phyloP scores from a whole-genome alignment of 2,113 vertebrate species.

The Urocitellus parryii region DNA sequence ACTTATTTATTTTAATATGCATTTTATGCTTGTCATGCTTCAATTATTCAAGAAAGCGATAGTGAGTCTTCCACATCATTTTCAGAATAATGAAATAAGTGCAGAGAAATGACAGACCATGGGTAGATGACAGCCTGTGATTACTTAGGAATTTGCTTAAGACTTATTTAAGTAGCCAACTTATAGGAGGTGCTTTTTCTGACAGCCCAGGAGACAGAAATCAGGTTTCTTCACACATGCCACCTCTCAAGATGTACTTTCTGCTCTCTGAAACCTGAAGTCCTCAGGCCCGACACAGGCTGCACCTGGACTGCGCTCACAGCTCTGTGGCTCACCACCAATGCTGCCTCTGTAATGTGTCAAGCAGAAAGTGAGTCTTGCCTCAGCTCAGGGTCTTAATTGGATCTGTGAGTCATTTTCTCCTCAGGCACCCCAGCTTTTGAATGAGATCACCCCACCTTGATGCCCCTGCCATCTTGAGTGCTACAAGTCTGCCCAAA shows the following conservation, averaged over 20 bases:
- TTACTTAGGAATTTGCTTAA: not conserved
- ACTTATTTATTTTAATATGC: not conserved
- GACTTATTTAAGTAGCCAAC: not conserved
- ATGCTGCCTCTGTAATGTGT: fast-evolving
- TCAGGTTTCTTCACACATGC: too few species aligned
- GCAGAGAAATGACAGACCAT: not conserved
- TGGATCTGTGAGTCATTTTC: not conserved
- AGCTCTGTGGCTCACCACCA: too few species aligned
- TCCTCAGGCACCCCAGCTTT: not conserved
- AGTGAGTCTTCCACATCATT: not conserved
- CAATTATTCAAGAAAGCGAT: not conserved
- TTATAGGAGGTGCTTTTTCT: not conserved
- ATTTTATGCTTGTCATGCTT: not conserved
- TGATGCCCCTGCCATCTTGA: not conserved
- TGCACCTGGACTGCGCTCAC: not conserved
- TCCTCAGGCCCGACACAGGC: fast-evolving
- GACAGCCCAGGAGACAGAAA: not conserved
- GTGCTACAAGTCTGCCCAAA: too few species aligned
- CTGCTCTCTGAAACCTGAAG: not conserved
- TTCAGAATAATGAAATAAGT: slow-evolving; percentile 30
- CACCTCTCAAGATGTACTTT: too few species aligned
- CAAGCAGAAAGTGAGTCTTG: too few species aligned
- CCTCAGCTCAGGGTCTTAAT: not conserved
- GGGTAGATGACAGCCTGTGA: too few species aligned
- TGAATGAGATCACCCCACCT: not conserved